phyloP scores from a whole-genome alignment of 2,797 vertebrate genomes.

The Protonibea diacanthus region DNA sequence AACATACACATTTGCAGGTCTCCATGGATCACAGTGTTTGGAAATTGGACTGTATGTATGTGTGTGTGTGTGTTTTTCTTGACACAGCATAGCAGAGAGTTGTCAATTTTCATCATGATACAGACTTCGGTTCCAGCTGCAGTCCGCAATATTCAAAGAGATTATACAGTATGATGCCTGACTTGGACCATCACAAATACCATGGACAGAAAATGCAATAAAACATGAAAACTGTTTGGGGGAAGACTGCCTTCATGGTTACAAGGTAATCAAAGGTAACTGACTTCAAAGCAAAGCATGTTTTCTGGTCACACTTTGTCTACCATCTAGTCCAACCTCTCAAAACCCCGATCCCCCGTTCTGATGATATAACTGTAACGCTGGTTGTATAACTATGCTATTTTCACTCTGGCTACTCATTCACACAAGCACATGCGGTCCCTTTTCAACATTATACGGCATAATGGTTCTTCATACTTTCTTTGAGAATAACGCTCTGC shows the following conservation, averaged over 20 bases:
- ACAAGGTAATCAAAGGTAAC: neutral
- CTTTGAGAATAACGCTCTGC: neutral
- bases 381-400: neutral
- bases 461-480: neutral
- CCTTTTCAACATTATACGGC: neutral
- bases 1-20: neutral
- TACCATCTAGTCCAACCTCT: neutral
- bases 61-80: slow-evolving; percentile 11
- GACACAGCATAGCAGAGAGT: slow-evolving; percentile 1
- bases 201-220: neutral
- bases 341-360: neutral
- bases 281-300: neutral
- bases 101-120: slow-evolving; percentile 26
- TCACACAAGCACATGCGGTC: neutral
- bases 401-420: neutral
- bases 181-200: slow-evolving; percentile 8
- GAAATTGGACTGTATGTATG: slow-evolving; percentile 6
- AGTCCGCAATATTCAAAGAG: slow-evolving; percentile 21
- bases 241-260: neutral
- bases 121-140: slow-evolving; percentile 12
- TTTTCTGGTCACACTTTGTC: neutral
- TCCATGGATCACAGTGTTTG: slow-evolving; percentile 27
- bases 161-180: slow-evolving; percentile 14
- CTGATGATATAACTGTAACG: neutral
- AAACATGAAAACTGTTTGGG: neutral